Evolutionary conservation across 2,113 vertebrate genomes (phyloP).

Genomic region (Nesospiza acunhae): DNA sequence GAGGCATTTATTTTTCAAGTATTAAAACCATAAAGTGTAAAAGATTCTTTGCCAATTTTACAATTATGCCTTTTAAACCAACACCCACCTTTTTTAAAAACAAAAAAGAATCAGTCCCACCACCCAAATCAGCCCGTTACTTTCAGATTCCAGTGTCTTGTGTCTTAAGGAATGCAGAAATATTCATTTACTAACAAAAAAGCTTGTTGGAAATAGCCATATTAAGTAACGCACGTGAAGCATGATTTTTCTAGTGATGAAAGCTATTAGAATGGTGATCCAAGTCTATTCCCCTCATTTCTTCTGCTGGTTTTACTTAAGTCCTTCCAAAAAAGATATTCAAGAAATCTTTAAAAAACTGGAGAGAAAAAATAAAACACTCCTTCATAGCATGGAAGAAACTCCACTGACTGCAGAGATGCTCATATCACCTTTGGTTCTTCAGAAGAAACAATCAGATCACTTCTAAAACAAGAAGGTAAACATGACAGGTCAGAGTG

Average conservation of each 20-base stretch:
- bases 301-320: slow-evolving; percentile 76
- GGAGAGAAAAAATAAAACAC: slow-evolving; percentile 60
- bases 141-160: slow-evolving; percentile 70
- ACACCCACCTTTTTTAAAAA: slow-evolving; percentile 58
- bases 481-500: slow-evolving; percentile 52
- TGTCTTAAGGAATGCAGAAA: slow-evolving; percentile 73
- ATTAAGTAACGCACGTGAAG: slow-evolving; percentile 72
- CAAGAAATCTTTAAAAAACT: slow-evolving; percentile 75
- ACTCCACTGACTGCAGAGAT: slow-evolving; percentile 69
- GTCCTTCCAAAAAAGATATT: slow-evolving; percentile 71
- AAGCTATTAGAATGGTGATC: slow-evolving; percentile 72
- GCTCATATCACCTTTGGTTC: slow-evolving; percentile 71
- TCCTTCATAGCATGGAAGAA: slow-evolving; percentile 72
- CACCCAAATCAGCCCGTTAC: slow-evolving; percentile 48
- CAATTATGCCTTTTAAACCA: slow-evolving; percentile 72
- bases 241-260: slow-evolving; percentile 73
- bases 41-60: slow-evolving; percentile 78
- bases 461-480: slow-evolving; percentile 80
- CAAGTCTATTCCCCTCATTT: slow-evolving; percentile 69
- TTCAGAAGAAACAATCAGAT: slow-evolving; percentile 80
- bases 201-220: slow-evolving; percentile 71
- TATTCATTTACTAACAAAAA: slow-evolving; percentile 69
- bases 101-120: slow-evolving; percentile 36
- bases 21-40: slow-evolving; percentile 80
- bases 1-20: slow-evolving; percentile 86